Evolutionary conservation across 2,797 vertebrate species (phyloP), one percentile per base, ranked within the genome.

Genomic region (Parotocinclus haroldoi): DNA sequence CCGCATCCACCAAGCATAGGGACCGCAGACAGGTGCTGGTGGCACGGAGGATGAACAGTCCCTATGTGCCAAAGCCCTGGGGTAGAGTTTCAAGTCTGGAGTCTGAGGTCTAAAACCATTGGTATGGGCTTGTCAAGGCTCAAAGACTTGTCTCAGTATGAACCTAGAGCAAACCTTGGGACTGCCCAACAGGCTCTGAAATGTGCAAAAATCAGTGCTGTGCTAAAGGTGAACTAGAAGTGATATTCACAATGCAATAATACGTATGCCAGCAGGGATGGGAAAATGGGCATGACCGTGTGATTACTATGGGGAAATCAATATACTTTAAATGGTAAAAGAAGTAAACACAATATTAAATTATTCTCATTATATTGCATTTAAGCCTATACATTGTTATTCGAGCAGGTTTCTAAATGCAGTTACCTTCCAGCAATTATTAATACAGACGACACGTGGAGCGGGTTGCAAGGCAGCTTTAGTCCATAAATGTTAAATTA

Each of bases 11-110:
- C 7, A 78, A 81, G 18, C 68, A 73, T 61, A 78, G 82, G 13
- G 89, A 90, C 54, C 81, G 90, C 66, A 85, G 91, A 78, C 90
- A 90, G 68, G 83, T 86, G 16, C 63, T 85, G 78, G 83, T 84
- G 72, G 84, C 87, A 27, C 90, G 85, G 1, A 89, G 87, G 74
- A 74, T 85, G 50, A 89, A 84, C 71, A 89, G 90, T 77, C 90
- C 91, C 66, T 90, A 80, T 12, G 78, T 88, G 59, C 85, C 92
- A 76, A 92, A 93, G 79, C 87, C 93, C 73, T 97, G 95, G 94
- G 90, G 92, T 63, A 86, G 95, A 78, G 86, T 96, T 50, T 94
- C 93, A 79, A 96, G 95, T 83, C 85, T 95, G 84, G 96, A 98
- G 84, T 98, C 96, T 0, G 96, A 97, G 87, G 96, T 96, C 76